Evolutionary conservation across 2,888 invertebrate genomes (phyloP), one percentile per base, ranked within the genome.

Genomic region (Lasioglossum figueresi): DNA sequence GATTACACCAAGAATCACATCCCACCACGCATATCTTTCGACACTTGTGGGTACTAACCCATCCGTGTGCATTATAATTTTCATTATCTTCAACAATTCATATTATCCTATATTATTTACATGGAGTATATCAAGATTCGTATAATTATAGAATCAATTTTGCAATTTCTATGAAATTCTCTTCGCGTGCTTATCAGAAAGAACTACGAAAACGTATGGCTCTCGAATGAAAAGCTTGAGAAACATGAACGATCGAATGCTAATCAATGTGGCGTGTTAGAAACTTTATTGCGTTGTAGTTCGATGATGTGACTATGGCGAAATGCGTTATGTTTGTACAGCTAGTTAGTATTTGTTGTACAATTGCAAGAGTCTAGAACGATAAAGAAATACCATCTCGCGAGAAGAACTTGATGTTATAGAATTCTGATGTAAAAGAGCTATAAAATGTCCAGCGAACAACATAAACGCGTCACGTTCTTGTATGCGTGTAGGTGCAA

Each of bases 131-230:
- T 56, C 63, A 12, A 75, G 59, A 83, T 78, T 75, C 34, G 48
- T 78, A 37, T 74, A 16, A 48, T 76, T 31, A 27, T 52, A 43
- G 75, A 75, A 63, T 66, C 76, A 63, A 59, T 83, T 59, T 27
- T 27, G 72, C 70, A 56, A 56, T 77, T 59, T 52, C 77, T 59
- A 77, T 84, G n/a, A 37, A 76, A 73, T 68, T 70, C 80, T 79
- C 71, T 76, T 76, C 80, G 37, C 84, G 84, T 79, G 72, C 79
- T 79, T 66, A 40, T 84, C 72, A 66, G 19, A 72, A 79, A 77
- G 52, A 37, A 52, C 1, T 19, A 71, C 34, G 6, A 71, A 63
- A 68, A 81, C 16, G 23, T 19, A 23, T 10, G 37, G 1, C 4
- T 70, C 4, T 3, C 12, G 56, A 19, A 31, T 52, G 8, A 16